Evolutionary conservation across 2,113 vertebrate species (phyloP), one percentile per base, ranked within the genome.

Genomic region (Pituophis catenifer): DNA sequence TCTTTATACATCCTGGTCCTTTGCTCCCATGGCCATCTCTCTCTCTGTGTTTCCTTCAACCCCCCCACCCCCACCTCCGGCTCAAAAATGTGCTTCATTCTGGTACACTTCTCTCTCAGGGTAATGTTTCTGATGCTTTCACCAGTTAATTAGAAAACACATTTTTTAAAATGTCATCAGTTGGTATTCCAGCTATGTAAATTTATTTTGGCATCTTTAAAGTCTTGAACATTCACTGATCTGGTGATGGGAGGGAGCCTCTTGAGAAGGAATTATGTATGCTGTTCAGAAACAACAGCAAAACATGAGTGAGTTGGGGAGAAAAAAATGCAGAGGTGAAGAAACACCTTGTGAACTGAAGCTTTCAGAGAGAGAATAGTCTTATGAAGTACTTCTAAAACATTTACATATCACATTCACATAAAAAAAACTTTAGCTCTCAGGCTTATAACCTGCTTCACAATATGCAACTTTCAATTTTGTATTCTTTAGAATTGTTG

Each of bases 101-200:
- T 93, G 87, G 88, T 93, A 91, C 44, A 23, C 48, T 95, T 89
- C 55, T 90, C 91, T 96, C 96, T 97, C 93, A 96, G 96, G 94
- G 93, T 0, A 65, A 95, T 94, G 94, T 94, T 96, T 96, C 94
- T 96, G 91, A 94, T 96, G 87, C 95, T 93, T 95, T 88, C 65
- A 94, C 85, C 91, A 94, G 4, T 89, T 96, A 96, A 96, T 96
- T 95, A 95, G 90, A 93, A 94, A 91, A 96, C 92, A 88, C 95
- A 70, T 90, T 59, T 93, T 93, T 91, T 95, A 93, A 97, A 94
- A 93, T 90, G 88, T 44, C 94, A 91, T 92, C 95, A 94, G 90
- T 95, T 50, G 53, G 29, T 52, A 62, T 90, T 95, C 93, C 75
- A 95, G 52, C 89, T 0, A 0, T 95, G 93, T 92, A 94, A 94